Evolutionary conservation across 2,888 invertebrate species (phyloP).

Genomic region (Cataglyphis cursor): DNA sequence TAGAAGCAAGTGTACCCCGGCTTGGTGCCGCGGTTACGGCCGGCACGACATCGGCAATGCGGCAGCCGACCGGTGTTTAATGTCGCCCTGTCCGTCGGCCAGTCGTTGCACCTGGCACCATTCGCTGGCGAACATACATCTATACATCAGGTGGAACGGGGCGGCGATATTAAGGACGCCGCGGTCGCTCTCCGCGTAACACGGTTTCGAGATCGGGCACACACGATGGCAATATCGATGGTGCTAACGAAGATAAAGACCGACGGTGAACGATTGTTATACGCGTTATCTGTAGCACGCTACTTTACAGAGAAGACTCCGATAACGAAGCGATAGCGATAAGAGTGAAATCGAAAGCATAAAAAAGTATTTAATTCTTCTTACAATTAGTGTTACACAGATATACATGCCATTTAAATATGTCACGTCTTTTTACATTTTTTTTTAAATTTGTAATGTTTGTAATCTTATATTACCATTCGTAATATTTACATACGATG

Average conservation of each 20-base stretch:
- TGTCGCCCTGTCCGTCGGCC: constrained; percentile 60
- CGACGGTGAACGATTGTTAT: constrained; percentile 44
- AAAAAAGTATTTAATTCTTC: neutral
- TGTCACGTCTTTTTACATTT: neutral
- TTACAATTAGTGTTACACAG: neutral
- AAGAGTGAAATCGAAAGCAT: neutral
- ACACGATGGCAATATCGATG: constrained; percentile 44
- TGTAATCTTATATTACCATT: neutral
- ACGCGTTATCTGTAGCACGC: constrained; percentile 32
- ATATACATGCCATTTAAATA: neutral
- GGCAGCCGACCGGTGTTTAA: constrained; percentile 76
- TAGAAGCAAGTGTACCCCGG: constrained; percentile 58
- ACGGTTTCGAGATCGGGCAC: constrained; percentile 55
- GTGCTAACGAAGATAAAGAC: constrained; percentile 42
- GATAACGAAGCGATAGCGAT: constrained; percentile 25
- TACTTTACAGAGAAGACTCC: neutral
- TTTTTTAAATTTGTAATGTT: neutral
- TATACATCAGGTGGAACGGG: constrained; percentile 21
- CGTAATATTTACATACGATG: neutral
- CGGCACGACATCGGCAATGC: constrained; percentile 83
- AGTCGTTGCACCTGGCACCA: constrained; percentile 74
- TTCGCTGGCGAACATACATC: constrained; percentile 33
- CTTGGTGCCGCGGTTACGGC: constrained; percentile 73
- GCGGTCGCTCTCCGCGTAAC: constrained; percentile 49
- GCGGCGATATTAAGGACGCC: constrained; percentile 56